Base-by-base conservation (phyloP, 2,888 invertebrate species). In the Crematogaster levior region DNA sequence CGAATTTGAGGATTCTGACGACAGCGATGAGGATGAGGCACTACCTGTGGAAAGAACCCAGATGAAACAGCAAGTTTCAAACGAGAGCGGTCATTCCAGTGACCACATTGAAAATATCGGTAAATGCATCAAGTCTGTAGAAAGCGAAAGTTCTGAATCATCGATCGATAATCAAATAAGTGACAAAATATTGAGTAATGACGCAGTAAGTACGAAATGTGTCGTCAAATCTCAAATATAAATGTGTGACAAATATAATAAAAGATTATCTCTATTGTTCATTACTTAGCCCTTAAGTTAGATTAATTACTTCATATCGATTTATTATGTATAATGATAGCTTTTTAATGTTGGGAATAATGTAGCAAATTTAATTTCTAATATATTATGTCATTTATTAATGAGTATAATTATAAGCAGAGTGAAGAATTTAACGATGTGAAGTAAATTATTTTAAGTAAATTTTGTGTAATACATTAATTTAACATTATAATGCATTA, bases 1-100 rank as follows among this genome's bases (percentile, higher is more conserved):
- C 51, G 93, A 93, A 82, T 68, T 92, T 3, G 89, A 87, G 7
- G 91, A 88, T 43, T 91, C 92, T 66, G 93, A 93, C 51, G 90
- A 91, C 5, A 90, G 89, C 48, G 84, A 86, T 5, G 85, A 84
- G 7, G 82, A 85, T 3, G 53, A 81, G n/a, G 73, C 5, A 0
- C 53, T 43, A 37, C 37, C 40, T 1, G 30, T 34, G 5, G 86
- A 87, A 74, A 46, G 43, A 1, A 63, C 40, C 3, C 86, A 82
- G 27, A 18, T 9, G 0, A 30, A 75, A 1, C 43, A 82, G 58
- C 75, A 74, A 48, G 3, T 51, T 2, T 89, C 83, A 4, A 85
- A 82, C 1, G 91, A 90, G 15, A 90, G 88, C 40, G 90, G 83
- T 70, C 86, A 85, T 70, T 91, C 90, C 6, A 90, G 88, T n/a